Evolutionary conservation across 2,888 invertebrate species (phyloP), one percentile per base, ranked within the genome.

Genomic region (Trisateles emortualis): DNA sequence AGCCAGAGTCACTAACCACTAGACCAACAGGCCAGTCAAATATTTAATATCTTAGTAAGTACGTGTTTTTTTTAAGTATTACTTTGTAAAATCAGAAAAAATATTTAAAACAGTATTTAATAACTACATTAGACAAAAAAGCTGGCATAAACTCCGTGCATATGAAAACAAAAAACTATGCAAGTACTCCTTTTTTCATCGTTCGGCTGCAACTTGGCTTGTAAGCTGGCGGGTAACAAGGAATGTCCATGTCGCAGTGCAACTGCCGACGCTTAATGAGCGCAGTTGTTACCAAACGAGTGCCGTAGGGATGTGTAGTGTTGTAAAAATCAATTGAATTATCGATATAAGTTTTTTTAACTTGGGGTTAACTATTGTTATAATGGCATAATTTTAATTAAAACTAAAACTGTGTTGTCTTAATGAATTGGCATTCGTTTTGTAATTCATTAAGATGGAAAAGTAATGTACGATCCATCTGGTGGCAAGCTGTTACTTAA

Each of bases 261-360:
- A 76, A 71, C 76, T 68, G 53, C 64, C 55, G 52, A 59, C 63
- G 72, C 74, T 77, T 82, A 81, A 82, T 81, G 80, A 81, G 78
- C 74, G 61, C 77, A 73, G 77, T 78, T 79, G 79, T 78, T 74
- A 67, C 66, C 49, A 56, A 64, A 48, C 41, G 39, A 38, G 41
- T 52, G n/a, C 22, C n/a, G 3, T 62, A 66, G 63, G 60, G 71
- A 75, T 61, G 68, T 39, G 43, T n/a, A n/a, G n/a, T 4, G 61
- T 71, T 69, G 24, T 61, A 29, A 10, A 0, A 30, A 1, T 19
- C 6, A n/a, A 24, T 32, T 30, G 3, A 9, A 1, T 22, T 32
- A 32, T 50, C 43, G 50, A 51, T 38, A 19, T 22, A 10, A 4
- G 3, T 3, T 11, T n/a, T n/a, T n/a, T n/a, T n/a, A n/a, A n/a